Base-by-base conservation (phyloP, 2,888 invertebrate genomes). In the Agrotis puta region DNA sequence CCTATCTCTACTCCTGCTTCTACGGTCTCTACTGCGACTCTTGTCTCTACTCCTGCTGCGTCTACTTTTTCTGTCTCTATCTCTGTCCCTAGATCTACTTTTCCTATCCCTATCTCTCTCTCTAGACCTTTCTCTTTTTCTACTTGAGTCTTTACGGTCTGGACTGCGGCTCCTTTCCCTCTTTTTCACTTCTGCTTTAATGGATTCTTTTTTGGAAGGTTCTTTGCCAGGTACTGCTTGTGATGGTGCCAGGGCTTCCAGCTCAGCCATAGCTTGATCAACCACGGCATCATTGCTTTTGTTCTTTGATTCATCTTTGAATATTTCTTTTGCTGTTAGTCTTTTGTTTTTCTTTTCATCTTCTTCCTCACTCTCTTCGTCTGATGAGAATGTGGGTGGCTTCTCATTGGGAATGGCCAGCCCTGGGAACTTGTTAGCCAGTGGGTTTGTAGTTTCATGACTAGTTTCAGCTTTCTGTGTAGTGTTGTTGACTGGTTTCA, bases 241-340 rank as follows among this genome's bases (percentile, higher is more conserved):
- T 9, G 98, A 97, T 3, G 98, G 98, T 3, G 98, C 98, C 39
- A 98, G 93, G 5, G 98, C 98, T 93, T 98, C 98, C 64, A 99
- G 94, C 79, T 98, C 98, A 22, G 98, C 97, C 98, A 98, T 98
- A 3, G 98, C 97, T 88, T 98, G 97, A 83, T 98, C 97, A n/a
- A 98, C 97, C 61, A 97, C 94, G 84, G 96, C 96, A 87, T 93
- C 94, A 81, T 84, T 90, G 24, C 84, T 74, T 72, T 88, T 89
- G 43, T 50, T 78, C 84, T 92, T 93, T 20, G 87, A 85, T 87
- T 96, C 94, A 67, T 92, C 90, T 88, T 95, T 95, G 67, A 96
- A 95, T 74, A 95, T 90, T 61, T 95, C 94, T 81, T 94, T 94
- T 57, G 94, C 91, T 53, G 95, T 96, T 47, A 95, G 81, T 87